Conservation (phyloP, 2,797 vertebrate genomes). For the Pelochelys cantorii region DNA sequence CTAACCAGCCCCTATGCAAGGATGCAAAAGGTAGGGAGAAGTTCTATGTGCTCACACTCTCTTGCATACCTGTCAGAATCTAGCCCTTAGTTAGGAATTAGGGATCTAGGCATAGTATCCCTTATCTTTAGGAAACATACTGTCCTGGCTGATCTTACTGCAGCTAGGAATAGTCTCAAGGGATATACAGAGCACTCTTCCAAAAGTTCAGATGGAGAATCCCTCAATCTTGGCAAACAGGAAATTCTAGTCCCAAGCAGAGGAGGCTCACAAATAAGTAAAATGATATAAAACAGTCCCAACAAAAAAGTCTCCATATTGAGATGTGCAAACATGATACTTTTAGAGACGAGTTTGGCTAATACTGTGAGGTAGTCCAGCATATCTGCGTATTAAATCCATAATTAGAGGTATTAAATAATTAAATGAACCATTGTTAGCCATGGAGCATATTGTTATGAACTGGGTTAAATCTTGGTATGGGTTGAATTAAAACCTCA, state of each 20-base stretch:
- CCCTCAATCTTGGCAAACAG: neutral
- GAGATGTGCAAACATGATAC: neutral
- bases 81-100: neutral
- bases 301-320: neutral
- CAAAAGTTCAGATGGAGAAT: neutral
- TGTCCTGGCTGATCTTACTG: neutral
- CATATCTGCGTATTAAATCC: neutral
- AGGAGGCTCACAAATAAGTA: neutral
- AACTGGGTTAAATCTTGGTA: neutral
- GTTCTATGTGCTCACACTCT: neutral
- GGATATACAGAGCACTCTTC: neutral
- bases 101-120: neutral
- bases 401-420: neutral
- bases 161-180: neutral
- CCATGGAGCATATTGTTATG: neutral
- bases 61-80: neutral
- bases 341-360: neutral
- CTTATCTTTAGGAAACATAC: neutral
- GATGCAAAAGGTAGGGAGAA: neutral
- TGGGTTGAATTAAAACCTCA: neutral
- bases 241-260: neutral
- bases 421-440: neutral
- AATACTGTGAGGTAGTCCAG: neutral
- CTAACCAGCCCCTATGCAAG: neutral
- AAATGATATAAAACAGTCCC: neutral